A percentile compares a stretch with the other conserved stretches of the same genome.
These are phyloP conservation scores for Syrista parreyssii DNA, from an alignment of 2,888 invertebrate genomes.

Conservation along the genomic window DNA sequence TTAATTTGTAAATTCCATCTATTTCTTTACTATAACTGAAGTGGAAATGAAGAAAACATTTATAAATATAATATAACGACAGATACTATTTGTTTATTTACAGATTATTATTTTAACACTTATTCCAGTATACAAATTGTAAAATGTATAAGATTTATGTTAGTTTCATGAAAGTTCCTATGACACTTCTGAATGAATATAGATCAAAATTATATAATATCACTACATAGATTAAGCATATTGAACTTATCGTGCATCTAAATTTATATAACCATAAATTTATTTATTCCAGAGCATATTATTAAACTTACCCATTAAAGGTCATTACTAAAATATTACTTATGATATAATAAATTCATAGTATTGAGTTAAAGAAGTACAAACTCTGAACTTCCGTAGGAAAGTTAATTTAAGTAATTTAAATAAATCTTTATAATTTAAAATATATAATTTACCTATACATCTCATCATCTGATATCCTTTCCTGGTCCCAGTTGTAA, in stretches of 20 bases:
- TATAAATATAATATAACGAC: slow-evolving; percentile 2
- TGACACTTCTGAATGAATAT: background rate
- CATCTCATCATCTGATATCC: slow-evolving; percentile 71
- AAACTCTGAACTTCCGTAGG: background rate
- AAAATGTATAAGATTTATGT: background rate
- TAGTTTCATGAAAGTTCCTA: background rate
- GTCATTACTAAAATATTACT: background rate
- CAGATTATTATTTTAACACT: background rate
- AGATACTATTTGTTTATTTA: slow-evolving; percentile 3
- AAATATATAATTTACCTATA: slow-evolving; percentile 56
- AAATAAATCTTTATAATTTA: background rate
- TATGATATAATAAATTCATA: background rate
- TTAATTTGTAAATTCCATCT: slow-evolving; percentile 69
- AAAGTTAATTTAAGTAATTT: slow-evolving; percentile 12
- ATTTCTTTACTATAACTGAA: slow-evolving; percentile 70
- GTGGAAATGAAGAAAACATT: slow-evolving; percentile 18
- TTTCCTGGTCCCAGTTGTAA: slow-evolving; percentile 74
- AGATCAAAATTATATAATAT: background rate
- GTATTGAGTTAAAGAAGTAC: background rate
- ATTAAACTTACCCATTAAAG: background rate
- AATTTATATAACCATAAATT: background rate
- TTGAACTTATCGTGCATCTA: background rate
- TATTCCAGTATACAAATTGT: background rate
- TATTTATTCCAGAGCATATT: background rate
- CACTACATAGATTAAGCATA: background rate